These are phyloP conservation scores for Enhydra lutris DNA, from an alignment of 2,113 vertebrate species.

Conservation along the genomic window DNA sequence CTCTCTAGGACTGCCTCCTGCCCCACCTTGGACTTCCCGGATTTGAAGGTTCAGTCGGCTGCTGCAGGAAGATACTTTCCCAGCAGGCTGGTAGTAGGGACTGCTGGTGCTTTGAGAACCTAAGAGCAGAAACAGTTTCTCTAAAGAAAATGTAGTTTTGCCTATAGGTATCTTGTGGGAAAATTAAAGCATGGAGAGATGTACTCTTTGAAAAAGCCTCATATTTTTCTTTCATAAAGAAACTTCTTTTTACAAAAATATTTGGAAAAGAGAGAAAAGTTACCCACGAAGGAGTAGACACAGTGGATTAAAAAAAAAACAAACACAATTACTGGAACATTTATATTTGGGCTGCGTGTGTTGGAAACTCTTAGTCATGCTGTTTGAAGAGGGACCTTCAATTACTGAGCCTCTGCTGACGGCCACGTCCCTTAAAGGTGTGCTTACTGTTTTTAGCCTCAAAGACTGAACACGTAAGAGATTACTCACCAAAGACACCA, in stretches of 20 bases:
- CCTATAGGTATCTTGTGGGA: neutral
- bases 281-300: neutral
- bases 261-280: conserved; percentile 22
- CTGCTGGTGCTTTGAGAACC: neutral
- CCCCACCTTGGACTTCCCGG: neutral
- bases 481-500: conserved; percentile 43
- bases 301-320: neutral
- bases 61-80: neutral
- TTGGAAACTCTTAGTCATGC: neutral
- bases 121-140: neutral
- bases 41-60: accelerated
- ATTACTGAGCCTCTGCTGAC: neutral
- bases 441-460: neutral
- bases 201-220: neutral
- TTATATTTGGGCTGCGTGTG: neutral
- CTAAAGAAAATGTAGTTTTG: neutral
- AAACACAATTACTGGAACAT: neutral
- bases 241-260: neutral
- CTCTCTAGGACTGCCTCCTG: neutral
- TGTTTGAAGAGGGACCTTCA: neutral
- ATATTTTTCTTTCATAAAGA: neutral
- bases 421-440: neutral
- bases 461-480: conserved; percentile 28
- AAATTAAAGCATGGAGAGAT: neutral
- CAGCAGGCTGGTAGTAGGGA: neutral